These are phyloP conservation scores for Zoanthus sansibaricus DNA, from an alignment of 92 coral and sea anemone genomes.

Conservation along the genomic window DNA sequence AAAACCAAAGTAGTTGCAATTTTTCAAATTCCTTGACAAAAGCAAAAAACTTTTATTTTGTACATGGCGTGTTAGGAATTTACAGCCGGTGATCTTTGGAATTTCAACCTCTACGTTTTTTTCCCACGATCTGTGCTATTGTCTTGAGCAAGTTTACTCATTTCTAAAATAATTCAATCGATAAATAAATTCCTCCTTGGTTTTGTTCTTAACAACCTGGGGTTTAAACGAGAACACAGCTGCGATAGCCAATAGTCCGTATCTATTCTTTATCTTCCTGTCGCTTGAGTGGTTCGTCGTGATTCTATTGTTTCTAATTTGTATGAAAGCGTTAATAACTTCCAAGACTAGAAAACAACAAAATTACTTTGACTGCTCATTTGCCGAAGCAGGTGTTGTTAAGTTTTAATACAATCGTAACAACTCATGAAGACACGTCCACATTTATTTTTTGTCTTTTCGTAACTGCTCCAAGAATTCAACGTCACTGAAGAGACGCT, in stretches of 20 bases:
- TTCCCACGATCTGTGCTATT: conserved; percentile 48
- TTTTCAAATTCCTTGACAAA: background rate
- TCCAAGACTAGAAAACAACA: background rate
- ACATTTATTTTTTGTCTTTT: background rate
- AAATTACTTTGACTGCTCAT: conserved; percentile 33
- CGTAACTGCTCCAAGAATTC: background rate
- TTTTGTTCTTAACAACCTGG: conserved; percentile 38
- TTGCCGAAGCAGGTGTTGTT: conserved; percentile 24
- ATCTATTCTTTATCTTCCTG: background rate
- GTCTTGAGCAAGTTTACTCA: conserved; percentile 30
- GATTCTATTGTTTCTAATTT: conserved; percentile 26
- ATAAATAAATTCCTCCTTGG: conserved; percentile 17
- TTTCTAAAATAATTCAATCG: conserved; percentile 34
- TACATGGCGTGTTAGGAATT: background rate
- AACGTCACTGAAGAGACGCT: background rate
- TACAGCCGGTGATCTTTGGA: conserved; percentile 13
- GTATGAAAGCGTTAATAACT: background rate
- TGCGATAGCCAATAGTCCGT: conserved; percentile 13
- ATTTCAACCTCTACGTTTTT: conserved; percentile 13
- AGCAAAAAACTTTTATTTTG: background rate
- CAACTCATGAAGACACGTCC: background rate
- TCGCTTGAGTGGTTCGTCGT: conserved; percentile 31
- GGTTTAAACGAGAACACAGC: conserved; percentile 37
- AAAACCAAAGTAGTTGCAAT: too few species aligned
- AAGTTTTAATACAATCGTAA: background rate